Percentiles rank a stretch among this genome's conserved stretches.
Conservation (phyloP, 1,140 invertebrate species). For the Chironomus striatipennis region DNA sequence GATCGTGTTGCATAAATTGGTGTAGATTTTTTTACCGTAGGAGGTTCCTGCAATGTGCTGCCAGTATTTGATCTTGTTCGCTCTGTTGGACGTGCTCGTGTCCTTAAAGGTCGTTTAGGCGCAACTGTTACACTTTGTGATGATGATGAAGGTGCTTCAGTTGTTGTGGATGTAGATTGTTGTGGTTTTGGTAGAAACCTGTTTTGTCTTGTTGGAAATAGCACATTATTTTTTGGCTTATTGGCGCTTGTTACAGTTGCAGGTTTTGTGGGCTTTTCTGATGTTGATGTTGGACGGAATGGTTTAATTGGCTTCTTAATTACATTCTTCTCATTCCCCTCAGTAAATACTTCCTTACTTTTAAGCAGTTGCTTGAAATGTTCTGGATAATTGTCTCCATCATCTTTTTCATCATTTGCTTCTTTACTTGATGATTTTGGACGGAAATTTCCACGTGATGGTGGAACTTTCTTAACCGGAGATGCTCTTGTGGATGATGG, state of each 20-base stretch:
- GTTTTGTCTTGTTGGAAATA: not conserved
- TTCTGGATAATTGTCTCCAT: conserved; percentile 27
- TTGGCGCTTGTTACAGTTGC: not conserved
- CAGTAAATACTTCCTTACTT: conserved; percentile 22
- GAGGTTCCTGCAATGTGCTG: conserved; percentile 8
- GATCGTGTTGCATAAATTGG: not conserved
- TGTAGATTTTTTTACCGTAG: not conserved
- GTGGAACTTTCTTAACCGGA: not conserved
- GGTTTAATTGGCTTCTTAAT: not conserved
- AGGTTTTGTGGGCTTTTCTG: not conserved
- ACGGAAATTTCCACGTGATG: not conserved
- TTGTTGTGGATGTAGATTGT: not conserved
- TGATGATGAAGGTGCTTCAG: not conserved
- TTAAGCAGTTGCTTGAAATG: conserved; percentile 26
- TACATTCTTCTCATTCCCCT: not conserved
- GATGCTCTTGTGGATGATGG: not conserved
- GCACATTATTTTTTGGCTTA: not conserved
- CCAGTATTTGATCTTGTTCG: conserved; percentile 6
- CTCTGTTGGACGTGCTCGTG: not conserved
- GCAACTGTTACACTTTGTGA: not conserved
- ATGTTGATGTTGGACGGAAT: not conserved
- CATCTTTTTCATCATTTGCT: not conserved
- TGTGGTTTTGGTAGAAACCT: not conserved
- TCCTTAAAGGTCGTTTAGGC: not conserved
- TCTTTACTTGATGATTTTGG: not conserved